Evolutionary conservation across 2,888 invertebrate species (phyloP).

Genomic region (Cephonodes hylas): DNA sequence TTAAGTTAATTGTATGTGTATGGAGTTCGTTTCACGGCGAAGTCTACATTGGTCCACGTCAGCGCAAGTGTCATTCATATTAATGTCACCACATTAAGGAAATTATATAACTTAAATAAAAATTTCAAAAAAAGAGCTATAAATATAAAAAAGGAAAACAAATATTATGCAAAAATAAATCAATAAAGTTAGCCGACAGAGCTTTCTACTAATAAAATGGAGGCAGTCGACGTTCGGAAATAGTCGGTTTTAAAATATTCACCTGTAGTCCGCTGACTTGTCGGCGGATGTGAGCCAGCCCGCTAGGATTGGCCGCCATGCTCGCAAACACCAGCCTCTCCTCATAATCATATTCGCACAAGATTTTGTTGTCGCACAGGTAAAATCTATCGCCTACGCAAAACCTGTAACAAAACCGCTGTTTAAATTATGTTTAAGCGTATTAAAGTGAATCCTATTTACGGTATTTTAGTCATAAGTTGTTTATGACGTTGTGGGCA

Average conservation of each 20-base stretch:
- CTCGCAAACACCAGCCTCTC: slow-evolving; percentile 94
- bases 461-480: neutral
- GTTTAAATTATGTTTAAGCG: neutral
- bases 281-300: slow-evolving; percentile 91
- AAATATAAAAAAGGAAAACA: no score
- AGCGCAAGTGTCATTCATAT: slow-evolving; percentile 18
- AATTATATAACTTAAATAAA: no score
- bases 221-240: slow-evolving; percentile 32
- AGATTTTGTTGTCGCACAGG: slow-evolving; percentile 95
- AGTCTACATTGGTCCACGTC: slow-evolving; percentile 48
- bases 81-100: no score
- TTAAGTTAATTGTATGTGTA: neutral
- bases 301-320: slow-evolving; percentile 92
- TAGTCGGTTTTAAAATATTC: slow-evolving; percentile 31
- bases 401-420: slow-evolving; percentile 83
- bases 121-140: neutral
- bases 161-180: neutral
- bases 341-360: slow-evolving; percentile 97
- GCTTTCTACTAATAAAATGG: neutral
- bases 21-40: neutral
- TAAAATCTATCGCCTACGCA: slow-evolving; percentile 97
- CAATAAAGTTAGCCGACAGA: neutral
- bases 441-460: neutral
- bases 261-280: slow-evolving; percentile 88
- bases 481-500: no score